Base-by-base conservation (phyloP, 2,797 vertebrate genomes). In the Crypturellus tataupa region DNA sequence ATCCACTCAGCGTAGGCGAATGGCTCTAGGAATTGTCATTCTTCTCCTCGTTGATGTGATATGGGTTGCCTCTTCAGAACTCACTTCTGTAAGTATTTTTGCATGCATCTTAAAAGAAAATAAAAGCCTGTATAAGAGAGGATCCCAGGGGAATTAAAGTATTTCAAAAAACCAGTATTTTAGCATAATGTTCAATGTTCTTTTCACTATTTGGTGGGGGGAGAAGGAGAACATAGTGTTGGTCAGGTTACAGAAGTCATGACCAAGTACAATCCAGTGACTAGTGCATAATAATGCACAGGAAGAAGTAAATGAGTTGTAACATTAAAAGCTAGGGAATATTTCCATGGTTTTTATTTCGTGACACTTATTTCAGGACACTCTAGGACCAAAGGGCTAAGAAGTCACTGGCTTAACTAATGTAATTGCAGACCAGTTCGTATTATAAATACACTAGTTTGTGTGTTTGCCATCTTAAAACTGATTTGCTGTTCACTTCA, bases 11-110 rank as follows among this genome's bases (percentile, higher is more conserved):
- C 98, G 99, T 65, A 98, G 98, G 90, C 97, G 99, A 63, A 98
- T 99, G 99, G 98, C 98, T 77, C 98, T 99, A 84, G 99, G 99
- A 49, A 98, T 99, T 85, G 97, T 99, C 75, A 98, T 99, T 94
- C 98, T 99, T 63, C 98, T 99, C 82, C 98, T 99, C 37, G 99
- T 99, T 86, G 99, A 99, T 16, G 98, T 99, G 81, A 99, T 99
- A 95, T 99, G 99, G 99, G 99, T 99, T 7, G 99, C 98, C 27
- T 99, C 99, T 24, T 99, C 99, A 6, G 99, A 99, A 90, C 98
- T 99, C 63, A 99, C 99, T 73, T 98, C 99, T 40, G 99, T 99
- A 98, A 97, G 99, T 97, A 84, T 35, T 88, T 29, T 33, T 76
- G 11, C n/a, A 14, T 35, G 14, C 24, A 42, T 37, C 35, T 73